Percentiles rank a stretch among this genome's conserved stretches.
phyloP scores from a whole-genome alignment of 2,888 invertebrate species.

The Rhodophaea formosa region DNA sequence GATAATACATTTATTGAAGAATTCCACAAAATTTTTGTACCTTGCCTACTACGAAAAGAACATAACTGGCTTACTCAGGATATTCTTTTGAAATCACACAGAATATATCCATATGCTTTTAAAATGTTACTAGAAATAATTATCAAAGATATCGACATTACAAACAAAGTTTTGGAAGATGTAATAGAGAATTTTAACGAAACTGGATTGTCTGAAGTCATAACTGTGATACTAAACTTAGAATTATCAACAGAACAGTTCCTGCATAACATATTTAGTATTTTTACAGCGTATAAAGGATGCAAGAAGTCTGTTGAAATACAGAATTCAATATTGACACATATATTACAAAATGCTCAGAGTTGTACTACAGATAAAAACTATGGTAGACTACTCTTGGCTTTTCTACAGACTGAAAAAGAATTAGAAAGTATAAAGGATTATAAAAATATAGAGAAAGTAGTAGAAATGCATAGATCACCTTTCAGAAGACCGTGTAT shows the following conservation, averaged over 20 bases:
- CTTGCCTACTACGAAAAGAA: constrained; percentile 42
- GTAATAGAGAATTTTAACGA: constrained; percentile 40
- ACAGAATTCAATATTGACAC: constrained; percentile 43
- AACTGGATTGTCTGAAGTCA: constrained; percentile 1
- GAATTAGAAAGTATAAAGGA: constrained; percentile 23
- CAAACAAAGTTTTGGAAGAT: constrained; percentile 46
- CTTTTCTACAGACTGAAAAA: constrained; percentile 49
- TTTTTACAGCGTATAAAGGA: constrained; percentile 52
- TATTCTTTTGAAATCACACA: constrained; percentile 43
- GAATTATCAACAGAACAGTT: constrained; percentile 45
- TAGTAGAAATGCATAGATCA: constrained; percentile 51
- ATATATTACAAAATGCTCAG: constrained; percentile 34
- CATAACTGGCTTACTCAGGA: constrained; percentile 45
- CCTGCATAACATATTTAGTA: constrained; percentile 43
- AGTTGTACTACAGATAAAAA: constrained; percentile 44
- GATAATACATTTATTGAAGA: constrained; percentile 34
- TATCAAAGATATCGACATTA: constrained; percentile 42
- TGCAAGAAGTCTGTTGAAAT: constrained; percentile 41
- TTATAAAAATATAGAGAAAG: constrained; percentile 33
- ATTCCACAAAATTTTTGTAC: constrained; percentile 44
- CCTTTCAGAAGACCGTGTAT: constrained; percentile 57
- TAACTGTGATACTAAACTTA: constrained; percentile 30
- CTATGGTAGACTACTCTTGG: constrained; percentile 53
- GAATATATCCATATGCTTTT: constrained; percentile 36
- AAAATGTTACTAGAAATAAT: constrained; percentile 39